phyloP scores from a whole-genome alignment of 1,140 invertebrate species.

The Drosophila melanica region DNA sequence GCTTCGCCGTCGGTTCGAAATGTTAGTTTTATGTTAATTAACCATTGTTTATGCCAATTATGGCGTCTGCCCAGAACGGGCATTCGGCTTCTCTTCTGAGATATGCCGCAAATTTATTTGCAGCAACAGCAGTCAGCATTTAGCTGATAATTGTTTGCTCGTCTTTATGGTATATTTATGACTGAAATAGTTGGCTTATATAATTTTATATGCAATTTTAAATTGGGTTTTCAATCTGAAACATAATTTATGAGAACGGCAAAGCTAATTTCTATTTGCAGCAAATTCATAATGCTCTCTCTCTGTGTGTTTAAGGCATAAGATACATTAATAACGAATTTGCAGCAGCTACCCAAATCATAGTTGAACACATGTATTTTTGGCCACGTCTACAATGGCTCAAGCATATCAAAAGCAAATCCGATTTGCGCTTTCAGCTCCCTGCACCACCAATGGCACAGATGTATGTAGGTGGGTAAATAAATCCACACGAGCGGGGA shows the following conservation, averaged over 20 bases:
- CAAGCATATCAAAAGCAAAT: constrained; percentile 39
- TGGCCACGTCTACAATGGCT: constrained; percentile 20
- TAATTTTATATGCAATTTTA: neutral
- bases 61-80: constrained; percentile 12
- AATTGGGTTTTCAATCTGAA: no score
- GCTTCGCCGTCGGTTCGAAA: constrained; percentile 51
- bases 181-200: neutral
- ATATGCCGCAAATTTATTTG: constrained; percentile 1
- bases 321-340: neutral
- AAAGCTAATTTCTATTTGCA: neutral
- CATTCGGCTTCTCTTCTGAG: neutral
- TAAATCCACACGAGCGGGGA: constrained; percentile 9
- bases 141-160: constrained; percentile 1
- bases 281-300: neutral
- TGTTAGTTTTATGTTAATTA: constrained; percentile 83
- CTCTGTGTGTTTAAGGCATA: neutral
- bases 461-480: neutral
- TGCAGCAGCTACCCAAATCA: constrained; percentile 3
- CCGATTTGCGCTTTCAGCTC: constrained; percentile 10
- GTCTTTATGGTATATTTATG: neutral
- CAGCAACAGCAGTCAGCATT: constrained; percentile 8
- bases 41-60: constrained; percentile 78
- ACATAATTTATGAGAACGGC: no score
- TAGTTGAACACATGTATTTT: neutral
- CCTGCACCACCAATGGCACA: constrained; percentile 13